Evolutionary conservation across 53 echinoderm and acorn worm species (phyloP).

Genomic region (Luidia sarsii): DNA sequence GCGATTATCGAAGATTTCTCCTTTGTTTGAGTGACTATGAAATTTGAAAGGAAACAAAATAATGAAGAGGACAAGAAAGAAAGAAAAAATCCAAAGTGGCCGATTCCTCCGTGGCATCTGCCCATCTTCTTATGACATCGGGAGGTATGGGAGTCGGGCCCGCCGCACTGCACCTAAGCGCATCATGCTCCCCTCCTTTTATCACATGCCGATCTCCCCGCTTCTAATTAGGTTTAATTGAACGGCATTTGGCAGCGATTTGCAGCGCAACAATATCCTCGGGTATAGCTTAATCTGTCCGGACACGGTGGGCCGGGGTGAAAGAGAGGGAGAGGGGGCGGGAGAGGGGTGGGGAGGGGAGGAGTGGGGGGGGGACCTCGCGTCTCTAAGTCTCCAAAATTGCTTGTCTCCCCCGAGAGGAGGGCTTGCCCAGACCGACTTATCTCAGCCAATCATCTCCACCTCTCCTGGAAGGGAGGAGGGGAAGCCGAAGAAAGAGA

Average conservation of each 20-base stretch:
- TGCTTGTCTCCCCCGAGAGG: slow-evolving; percentile 46
- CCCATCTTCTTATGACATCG: neutral
- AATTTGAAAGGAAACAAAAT: no score
- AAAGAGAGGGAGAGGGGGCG: neutral
- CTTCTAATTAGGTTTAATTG: slow-evolving; percentile 55
- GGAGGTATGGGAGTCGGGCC: neutral
- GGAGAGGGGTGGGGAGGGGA: neutral
- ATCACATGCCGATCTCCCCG: slow-evolving; percentile 36
- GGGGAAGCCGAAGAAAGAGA: no score
- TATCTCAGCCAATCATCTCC: slow-evolving; percentile 50
- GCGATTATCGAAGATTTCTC: no score
- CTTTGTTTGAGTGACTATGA: no score
- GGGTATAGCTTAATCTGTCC: slow-evolving; percentile 24
- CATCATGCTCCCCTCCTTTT: slow-evolving; percentile 56
- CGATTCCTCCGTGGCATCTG: neutral
- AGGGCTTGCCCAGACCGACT: slow-evolving; percentile 31
- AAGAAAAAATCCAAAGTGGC: no score
- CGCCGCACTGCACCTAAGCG: neutral
- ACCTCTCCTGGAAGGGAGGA: neutral
- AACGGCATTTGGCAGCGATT: slow-evolving; percentile 60
- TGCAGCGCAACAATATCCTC: slow-evolving; percentile 47
- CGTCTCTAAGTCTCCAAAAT: slow-evolving; percentile 42
- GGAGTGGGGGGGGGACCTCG: neutral
- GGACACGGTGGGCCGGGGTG: slow-evolving; percentile 28
- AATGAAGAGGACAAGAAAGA: no score